A percentile compares a stretch with the other conserved stretches of the same genome.
These are phyloP conservation scores for Heliornis fulica DNA, from an alignment of 2,113 vertebrate genomes.

Conservation along the genomic window DNA sequence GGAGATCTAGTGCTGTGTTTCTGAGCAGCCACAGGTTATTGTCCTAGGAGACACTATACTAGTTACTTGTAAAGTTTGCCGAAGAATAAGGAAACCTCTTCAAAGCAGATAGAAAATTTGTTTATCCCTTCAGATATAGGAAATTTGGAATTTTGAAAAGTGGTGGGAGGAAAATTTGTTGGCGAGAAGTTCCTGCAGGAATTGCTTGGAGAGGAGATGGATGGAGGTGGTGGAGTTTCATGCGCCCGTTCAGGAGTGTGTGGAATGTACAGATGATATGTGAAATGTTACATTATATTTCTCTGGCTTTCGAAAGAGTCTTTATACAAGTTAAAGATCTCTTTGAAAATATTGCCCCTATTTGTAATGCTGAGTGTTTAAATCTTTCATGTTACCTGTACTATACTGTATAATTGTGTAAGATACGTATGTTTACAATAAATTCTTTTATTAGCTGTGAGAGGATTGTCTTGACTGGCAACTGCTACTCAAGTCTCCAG, in stretches of 20 bases:
- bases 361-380: constrained; percentile 56
- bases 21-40: constrained; percentile 37
- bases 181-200: not conserved
- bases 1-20: not conserved
- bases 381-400: constrained; percentile 65
- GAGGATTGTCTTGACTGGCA: not conserved
- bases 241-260: not conserved
- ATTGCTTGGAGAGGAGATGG: not conserved
- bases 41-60: constrained; percentile 19
- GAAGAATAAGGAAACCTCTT: constrained; percentile 9
- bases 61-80: constrained; percentile 14
- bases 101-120: constrained; percentile 26
- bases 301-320: constrained; percentile 39
- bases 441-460: constrained; percentile 71
- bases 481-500: not conserved
- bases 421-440: constrained; percentile 73
- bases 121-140: constrained; percentile 25
- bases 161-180: not conserved
- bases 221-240: not conserved
- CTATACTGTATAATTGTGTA: constrained; percentile 74
- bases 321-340: not conserved
- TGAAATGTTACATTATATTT: not conserved
- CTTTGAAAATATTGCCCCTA: not conserved
- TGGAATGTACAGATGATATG: not conserved
- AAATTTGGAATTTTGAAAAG: not conserved